These are phyloP conservation scores for Conger conger DNA, from an alignment of 2,113 vertebrate genomes.

Conservation along the genomic window DNA sequence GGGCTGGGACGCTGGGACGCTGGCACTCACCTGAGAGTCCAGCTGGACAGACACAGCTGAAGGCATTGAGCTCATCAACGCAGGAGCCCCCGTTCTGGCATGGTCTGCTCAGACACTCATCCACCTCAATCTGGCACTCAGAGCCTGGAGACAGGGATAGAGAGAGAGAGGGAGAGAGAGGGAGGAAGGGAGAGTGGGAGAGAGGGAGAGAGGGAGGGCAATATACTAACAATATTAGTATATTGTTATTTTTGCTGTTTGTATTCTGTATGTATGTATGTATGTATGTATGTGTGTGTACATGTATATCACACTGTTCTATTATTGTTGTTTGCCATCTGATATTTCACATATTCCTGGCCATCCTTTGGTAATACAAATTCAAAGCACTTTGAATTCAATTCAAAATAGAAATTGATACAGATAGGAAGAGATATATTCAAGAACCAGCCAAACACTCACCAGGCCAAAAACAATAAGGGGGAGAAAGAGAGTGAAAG, in stretches of 20 bases:
- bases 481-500: background rate
- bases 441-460: background rate
- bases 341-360: no score
- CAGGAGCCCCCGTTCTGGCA: slow-evolving; percentile 69
- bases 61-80: slow-evolving; percentile 69
- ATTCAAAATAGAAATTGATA: no score
- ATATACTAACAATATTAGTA: no score
- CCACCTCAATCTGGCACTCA: slow-evolving; percentile 75
- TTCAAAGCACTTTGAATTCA: no score
- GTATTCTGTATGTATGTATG: background rate
- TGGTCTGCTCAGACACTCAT: slow-evolving; percentile 74
- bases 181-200: background rate
- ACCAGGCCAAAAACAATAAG: slow-evolving; percentile 24
- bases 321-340: no score
- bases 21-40: slow-evolving; percentile 76
- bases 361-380: no score
- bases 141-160: slow-evolving; percentile 62
- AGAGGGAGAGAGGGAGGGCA: background rate
- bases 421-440: no score
- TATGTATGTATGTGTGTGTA: no score
- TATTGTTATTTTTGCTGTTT: no score
- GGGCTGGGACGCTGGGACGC: no score
- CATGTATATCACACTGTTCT: no score
- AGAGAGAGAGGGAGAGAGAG: background rate
- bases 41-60: slow-evolving; percentile 67